Conservation (phyloP, 2,113 vertebrate genomes). For the Daphoenositta chrysoptera region DNA sequence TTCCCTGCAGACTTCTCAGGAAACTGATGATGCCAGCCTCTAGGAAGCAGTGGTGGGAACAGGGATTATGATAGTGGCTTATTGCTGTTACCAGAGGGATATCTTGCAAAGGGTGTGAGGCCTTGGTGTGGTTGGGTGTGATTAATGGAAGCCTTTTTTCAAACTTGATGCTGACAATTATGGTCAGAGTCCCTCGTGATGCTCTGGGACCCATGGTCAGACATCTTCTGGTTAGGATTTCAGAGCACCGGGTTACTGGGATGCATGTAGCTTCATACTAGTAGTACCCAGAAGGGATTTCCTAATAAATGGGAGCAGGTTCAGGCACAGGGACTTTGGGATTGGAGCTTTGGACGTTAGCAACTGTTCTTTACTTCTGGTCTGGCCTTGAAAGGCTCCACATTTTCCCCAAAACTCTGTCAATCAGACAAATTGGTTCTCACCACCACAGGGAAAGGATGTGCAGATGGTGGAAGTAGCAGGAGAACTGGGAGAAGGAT, state of each 20-base stretch:
- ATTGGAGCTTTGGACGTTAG: background rate
- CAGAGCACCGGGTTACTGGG: background rate
- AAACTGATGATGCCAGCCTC: background rate
- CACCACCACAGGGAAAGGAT: background rate
- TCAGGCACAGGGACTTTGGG: background rate
- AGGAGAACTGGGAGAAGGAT: background rate
- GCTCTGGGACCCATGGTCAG: background rate
- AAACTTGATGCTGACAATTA: background rate
- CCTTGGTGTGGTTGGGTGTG: background rate
- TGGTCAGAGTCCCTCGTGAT: background rate
- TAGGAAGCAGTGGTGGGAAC: background rate
- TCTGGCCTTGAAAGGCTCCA: background rate
- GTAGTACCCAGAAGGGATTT: background rate
- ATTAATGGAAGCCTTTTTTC: background rate
- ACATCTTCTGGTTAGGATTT: background rate
- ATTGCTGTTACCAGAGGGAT: background rate
- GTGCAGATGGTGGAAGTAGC: constrained; percentile 28
- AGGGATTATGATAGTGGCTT: background rate
- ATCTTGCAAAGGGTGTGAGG: background rate
- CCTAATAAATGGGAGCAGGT: background rate
- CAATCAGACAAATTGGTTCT: background rate
- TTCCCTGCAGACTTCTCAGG: background rate
- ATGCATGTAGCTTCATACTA: background rate
- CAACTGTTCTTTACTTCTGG: background rate
- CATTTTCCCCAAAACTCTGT: background rate